These are phyloP conservation scores for Steinernema feltiae DNA, from an alignment of 1,140 invertebrate genomes.

Conservation along the genomic window DNA sequence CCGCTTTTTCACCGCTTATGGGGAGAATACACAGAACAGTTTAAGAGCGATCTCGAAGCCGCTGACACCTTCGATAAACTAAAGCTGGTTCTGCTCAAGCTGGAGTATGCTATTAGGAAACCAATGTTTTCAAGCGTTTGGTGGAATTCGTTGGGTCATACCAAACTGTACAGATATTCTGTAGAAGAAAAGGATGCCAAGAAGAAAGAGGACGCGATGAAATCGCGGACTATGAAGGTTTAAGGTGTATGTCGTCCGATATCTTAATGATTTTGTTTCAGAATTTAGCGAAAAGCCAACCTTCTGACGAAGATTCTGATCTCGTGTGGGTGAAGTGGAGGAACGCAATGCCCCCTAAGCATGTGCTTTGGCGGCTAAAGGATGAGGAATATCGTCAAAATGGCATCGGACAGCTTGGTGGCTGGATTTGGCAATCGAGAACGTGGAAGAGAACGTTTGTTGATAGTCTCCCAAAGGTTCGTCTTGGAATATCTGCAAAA, in stretches of 20 bases:
- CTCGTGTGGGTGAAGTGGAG: constrained; percentile 27
- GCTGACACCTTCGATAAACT: constrained; percentile 22
- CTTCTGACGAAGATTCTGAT: constrained; percentile 18
- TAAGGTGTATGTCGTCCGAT: not conserved
- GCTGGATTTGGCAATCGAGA: constrained; percentile 32
- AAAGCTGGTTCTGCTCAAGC: constrained; percentile 15
- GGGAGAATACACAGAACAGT: constrained; percentile 15
- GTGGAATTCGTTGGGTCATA: constrained; percentile 33
- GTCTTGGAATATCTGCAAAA: not conserved
- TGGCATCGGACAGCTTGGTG: constrained; percentile 30
- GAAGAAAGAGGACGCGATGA: constrained; percentile 20
- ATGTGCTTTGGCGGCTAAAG: constrained; percentile 25
- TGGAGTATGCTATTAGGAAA: constrained; percentile 29
- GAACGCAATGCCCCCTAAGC: not conserved
- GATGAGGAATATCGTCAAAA: constrained; percentile 30
- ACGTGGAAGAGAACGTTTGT: constrained; percentile 11
- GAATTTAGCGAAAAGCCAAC: constrained; percentile 20
- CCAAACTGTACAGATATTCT: constrained; percentile 23
- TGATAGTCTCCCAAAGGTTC: not conserved
- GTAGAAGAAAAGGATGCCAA: constrained; percentile 21
- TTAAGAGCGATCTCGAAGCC: constrained; percentile 11
- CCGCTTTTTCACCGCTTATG: constrained; percentile 35
- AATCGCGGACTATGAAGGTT: constrained; percentile 22
- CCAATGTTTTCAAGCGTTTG: constrained; percentile 18
- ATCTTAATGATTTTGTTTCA: constrained; percentile 9